phyloP scores from a whole-genome alignment of 2,113 vertebrate genomes.

The Callionymus lyra region DNA sequence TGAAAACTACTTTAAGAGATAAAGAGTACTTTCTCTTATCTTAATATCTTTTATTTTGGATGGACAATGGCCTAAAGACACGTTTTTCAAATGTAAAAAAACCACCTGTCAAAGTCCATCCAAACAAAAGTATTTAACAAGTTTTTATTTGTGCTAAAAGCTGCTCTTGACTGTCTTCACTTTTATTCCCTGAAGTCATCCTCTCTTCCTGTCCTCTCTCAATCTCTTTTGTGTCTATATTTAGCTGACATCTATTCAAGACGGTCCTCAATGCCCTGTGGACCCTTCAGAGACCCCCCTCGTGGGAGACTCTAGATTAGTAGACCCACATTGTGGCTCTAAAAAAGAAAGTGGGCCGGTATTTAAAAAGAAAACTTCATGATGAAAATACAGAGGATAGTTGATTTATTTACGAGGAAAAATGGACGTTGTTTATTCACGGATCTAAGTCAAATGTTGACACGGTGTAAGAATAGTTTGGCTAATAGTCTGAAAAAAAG shows the following conservation, averaged over 20 bases:
- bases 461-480: too few species aligned
- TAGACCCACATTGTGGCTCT: slow-evolving; percentile 63
- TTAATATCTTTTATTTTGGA: too few species aligned
- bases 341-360: slow-evolving; percentile 60
- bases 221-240: slow-evolving; percentile 57
- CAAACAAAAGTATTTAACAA: too few species aligned
- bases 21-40: too few species aligned
- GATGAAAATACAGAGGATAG: slow-evolving; percentile 4
- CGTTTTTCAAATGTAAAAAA: too few species aligned
- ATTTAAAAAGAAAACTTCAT: slow-evolving; percentile 15
- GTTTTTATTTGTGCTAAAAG: too few species aligned
- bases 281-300: slow-evolving; percentile 55
- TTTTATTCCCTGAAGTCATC: slow-evolving; percentile 18
- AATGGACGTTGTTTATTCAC: neutral
- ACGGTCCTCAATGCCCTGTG: slow-evolving; percentile 55
- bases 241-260: slow-evolving; percentile 64
- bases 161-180: too few species aligned
- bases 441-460: too few species aligned
- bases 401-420: neutral
- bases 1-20: too few species aligned
- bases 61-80: too few species aligned
- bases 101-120: too few species aligned
- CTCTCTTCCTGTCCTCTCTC: slow-evolving; percentile 32
- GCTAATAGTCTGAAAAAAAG: too few species aligned
- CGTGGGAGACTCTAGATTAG: slow-evolving; percentile 59